Percentiles rank a stretch among this genome's conserved stretches.
These are phyloP conservation scores for Zootermopsis nevadensis DNA, from an alignment of 2,888 invertebrate genomes.

Conservation along the genomic window DNA sequence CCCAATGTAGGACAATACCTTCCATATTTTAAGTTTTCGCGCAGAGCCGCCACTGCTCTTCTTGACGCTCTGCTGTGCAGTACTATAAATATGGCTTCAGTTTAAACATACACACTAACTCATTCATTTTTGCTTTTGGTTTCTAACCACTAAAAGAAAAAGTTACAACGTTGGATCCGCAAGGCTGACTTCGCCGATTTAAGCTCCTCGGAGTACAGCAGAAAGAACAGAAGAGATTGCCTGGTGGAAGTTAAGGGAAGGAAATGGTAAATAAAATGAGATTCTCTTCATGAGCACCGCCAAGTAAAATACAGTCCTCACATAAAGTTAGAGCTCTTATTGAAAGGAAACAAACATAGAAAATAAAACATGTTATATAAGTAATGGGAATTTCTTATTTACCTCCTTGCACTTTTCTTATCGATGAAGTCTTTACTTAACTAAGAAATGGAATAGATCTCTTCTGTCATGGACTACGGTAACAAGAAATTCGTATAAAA, in stretches of 20 bases:
- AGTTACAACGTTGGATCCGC: slow-evolving; percentile 23
- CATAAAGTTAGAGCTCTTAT: slow-evolving; percentile 15
- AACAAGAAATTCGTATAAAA: too few relatives aligned
- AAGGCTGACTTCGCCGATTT: slow-evolving; percentile 7
- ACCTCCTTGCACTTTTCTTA: too few relatives aligned
- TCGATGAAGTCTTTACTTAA: too few relatives aligned
- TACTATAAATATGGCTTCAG: background rate
- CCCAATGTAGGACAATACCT: too few relatives aligned
- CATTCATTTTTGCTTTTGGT: background rate
- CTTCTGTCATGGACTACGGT: too few relatives aligned
- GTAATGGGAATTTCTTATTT: too few relatives aligned
- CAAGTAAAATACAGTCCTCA: slow-evolving; percentile 12
- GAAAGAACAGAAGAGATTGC: slow-evolving; percentile 8
- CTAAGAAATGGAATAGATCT: too few relatives aligned
- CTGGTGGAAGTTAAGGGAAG: slow-evolving; percentile 12
- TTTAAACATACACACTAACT: background rate
- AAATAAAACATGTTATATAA: too few relatives aligned
- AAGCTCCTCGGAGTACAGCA: slow-evolving; percentile 17
- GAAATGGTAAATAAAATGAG: slow-evolving; percentile 36
- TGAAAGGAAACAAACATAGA: background rate
- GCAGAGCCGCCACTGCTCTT: too few relatives aligned
- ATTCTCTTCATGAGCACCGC: slow-evolving; percentile 34
- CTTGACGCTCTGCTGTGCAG: too few relatives aligned
- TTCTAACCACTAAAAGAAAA: background rate
- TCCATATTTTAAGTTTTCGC: too few relatives aligned